A percentile compares a stretch with the other conserved stretches of the same genome.
Conservation (phyloP, 2,888 invertebrate genomes). For the Perizoma flavofasciatum region DNA sequence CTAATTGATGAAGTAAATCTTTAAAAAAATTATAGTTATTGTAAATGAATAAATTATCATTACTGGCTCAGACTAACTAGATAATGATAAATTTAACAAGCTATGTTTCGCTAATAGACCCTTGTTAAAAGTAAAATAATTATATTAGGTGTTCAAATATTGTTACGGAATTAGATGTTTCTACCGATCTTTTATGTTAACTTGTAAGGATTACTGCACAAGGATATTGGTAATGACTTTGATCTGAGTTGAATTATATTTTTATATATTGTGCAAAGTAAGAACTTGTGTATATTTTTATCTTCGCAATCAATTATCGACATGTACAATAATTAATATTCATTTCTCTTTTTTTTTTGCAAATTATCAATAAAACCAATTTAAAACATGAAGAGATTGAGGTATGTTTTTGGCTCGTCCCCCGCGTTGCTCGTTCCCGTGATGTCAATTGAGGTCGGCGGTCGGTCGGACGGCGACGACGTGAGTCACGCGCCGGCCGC, state of each 20-base stretch:
- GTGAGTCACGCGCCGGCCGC: constrained; percentile 58
- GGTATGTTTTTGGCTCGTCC: constrained; percentile 56
- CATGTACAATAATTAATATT: constrained; percentile 79
- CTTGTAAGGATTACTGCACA: constrained; percentile 78
- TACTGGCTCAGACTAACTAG: constrained; percentile 68
- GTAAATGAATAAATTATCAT: constrained; percentile 78
- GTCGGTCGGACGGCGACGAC: constrained; percentile 41
- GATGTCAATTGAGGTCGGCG: constrained; percentile 46
- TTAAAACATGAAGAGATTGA: constrained; percentile 71
- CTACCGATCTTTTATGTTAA: constrained; percentile 76
- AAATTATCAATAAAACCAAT: constrained; percentile 83
- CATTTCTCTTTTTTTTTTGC: constrained; percentile 73
- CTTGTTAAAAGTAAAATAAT: constrained; percentile 77
- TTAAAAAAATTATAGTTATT: constrained; percentile 77
- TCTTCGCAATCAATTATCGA: constrained; percentile 81
- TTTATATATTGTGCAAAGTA: constrained; percentile 80
- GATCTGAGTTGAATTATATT: constrained; percentile 83
- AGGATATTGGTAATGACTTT: constrained; percentile 82
- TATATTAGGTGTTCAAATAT: constrained; percentile 82
- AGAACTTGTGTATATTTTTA: constrained; percentile 79
- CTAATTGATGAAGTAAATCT: constrained; percentile 67
- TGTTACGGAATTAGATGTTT: constrained; percentile 82
- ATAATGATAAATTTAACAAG: constrained; percentile 69
- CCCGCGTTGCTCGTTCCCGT: constrained; percentile 43
- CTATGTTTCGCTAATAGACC: constrained; percentile 78